Conservation (phyloP, 2,113 vertebrate species). For the Paralichthys olivaceus region DNA sequence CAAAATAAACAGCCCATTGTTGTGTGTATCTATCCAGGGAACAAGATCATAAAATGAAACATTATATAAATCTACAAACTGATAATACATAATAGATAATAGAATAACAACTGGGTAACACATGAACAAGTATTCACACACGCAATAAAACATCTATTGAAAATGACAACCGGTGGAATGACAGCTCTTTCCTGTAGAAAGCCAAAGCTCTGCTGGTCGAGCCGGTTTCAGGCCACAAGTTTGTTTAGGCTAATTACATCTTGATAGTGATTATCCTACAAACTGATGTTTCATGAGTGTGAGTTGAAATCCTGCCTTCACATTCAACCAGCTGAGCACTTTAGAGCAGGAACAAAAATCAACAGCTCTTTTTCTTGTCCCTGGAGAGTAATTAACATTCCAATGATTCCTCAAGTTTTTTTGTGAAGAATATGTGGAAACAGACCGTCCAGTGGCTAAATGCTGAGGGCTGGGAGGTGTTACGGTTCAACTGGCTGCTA, state of each 20-base stretch:
- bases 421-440: conserved; percentile 72
- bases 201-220: conserved; percentile 45
- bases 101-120: conserved; percentile 7
- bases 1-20: too few relatives aligned
- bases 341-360: conserved; percentile 24
- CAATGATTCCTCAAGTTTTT: conserved; percentile 77
- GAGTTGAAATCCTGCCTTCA: conserved; percentile 7
- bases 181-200: conserved; percentile 27
- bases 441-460: conserved; percentile 36
- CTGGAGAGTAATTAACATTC: conserved; percentile 80
- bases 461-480: conserved; percentile 19
- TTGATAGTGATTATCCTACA: conserved; percentile 39
- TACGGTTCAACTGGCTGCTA: conserved; percentile 60
- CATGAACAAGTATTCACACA: conserved; percentile 9
- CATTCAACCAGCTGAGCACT: conserved; percentile 40
- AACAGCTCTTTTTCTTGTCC: conserved; percentile 56
- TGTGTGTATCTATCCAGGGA: neutral
- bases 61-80: conserved; percentile 16
- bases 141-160: conserved; percentile 21
- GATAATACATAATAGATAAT: neutral
- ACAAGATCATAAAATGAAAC: neutral
- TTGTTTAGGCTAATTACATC: conserved; percentile 66
- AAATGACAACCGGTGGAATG: conserved; percentile 33
- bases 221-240: conserved; percentile 59
- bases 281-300: conserved; percentile 24